Percentiles rank a stretch among this genome's conserved stretches.
phyloP scores from a whole-genome alignment of 2,113 vertebrate genomes.

The Paraplagusia blochii region DNA sequence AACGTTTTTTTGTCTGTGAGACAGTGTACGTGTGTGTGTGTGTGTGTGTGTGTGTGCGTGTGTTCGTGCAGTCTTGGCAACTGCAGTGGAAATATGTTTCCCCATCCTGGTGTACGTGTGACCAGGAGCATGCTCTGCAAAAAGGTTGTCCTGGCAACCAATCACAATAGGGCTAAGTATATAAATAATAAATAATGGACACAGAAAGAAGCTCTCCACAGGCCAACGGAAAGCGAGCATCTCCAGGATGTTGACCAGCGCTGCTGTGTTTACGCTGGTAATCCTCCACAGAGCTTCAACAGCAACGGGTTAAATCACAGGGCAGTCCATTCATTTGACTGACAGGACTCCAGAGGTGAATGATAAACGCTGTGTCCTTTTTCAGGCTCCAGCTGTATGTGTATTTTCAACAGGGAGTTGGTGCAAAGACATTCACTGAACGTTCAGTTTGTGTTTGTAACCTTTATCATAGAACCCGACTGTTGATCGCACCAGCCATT shows the following conservation, averaged over 20 bases:
- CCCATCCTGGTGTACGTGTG: slow-evolving; percentile 53
- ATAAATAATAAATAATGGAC: slow-evolving; percentile 68
- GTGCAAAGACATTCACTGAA: too few relatives aligned
- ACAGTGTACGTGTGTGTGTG: neutral
- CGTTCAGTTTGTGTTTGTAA: too few relatives aligned
- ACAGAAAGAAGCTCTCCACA: slow-evolving; percentile 51
- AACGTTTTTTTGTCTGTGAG: slow-evolving; percentile 3
- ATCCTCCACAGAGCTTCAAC: slow-evolving; percentile 34
- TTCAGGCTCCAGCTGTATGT: too few relatives aligned
- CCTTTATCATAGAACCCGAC: too few relatives aligned
- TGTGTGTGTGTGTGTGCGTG: slow-evolving; percentile 11
- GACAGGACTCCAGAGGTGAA: slow-evolving; percentile 13
- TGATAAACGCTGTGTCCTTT: neutral
- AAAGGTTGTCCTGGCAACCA: slow-evolving; percentile 58
- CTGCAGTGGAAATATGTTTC: slow-evolving; percentile 62
- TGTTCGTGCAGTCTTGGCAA: slow-evolving; percentile 37
- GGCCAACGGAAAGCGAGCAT: slow-evolving; percentile 44
- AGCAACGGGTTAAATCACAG: slow-evolving; percentile 27
- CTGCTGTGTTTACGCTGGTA: slow-evolving; percentile 43
- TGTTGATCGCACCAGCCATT: too few relatives aligned
- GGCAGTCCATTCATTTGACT: slow-evolving; percentile 20
- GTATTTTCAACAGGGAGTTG: too few relatives aligned
- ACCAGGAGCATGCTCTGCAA: slow-evolving; percentile 45
- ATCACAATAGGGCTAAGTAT: slow-evolving; percentile 61
- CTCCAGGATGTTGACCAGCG: slow-evolving; percentile 40